Conservation (phyloP, 1,140 invertebrate genomes). For the Eciton burchellii region DNA sequence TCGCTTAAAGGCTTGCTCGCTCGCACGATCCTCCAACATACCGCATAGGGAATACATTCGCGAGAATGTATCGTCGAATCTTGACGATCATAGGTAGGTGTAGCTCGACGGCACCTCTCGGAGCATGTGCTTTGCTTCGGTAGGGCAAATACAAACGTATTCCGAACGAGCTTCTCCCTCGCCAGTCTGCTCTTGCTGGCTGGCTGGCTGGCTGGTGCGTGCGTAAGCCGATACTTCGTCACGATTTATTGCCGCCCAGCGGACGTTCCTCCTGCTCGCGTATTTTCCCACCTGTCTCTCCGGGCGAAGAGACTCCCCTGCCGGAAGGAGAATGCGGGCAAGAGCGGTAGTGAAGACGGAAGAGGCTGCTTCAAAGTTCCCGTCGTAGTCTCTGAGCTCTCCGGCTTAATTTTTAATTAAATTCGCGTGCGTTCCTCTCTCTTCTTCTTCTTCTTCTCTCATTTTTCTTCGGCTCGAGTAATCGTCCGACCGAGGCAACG, state of each 20-base stretch:
- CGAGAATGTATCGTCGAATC: not conserved
- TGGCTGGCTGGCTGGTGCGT: constrained; percentile 28
- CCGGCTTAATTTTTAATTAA: constrained; percentile 55
- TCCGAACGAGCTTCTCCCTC: constrained; percentile 16
- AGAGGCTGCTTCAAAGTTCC: constrained; percentile 37
- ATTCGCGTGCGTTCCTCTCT: not conserved
- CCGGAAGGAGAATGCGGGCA: not conserved
- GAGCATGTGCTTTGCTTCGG: constrained; percentile 33
- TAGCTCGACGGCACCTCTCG: not conserved
- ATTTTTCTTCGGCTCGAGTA: constrained; percentile 7
- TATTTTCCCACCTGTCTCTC: constrained; percentile 53
- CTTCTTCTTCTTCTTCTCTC: not conserved
- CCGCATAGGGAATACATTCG: constrained; percentile 20
- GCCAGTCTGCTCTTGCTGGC: not conserved
- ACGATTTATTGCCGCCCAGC: constrained; percentile 63
- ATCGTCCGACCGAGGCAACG: constrained; percentile 24
- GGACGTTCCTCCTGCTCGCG: constrained; percentile 56
- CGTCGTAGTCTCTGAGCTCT: constrained; percentile 39
- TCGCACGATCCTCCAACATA: not conserved
- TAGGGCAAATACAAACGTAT: constrained; percentile 53
- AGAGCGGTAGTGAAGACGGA: constrained; percentile 8
- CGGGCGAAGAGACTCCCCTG: constrained; percentile 21
- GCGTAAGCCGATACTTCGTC: constrained; percentile 53
- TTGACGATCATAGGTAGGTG: not conserved
- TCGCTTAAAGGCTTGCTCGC: too few relatives aligned